phyloP scores from a whole-genome alignment of 2,888 invertebrate species.

The Imbricaverruca yamaguchii region DNA sequence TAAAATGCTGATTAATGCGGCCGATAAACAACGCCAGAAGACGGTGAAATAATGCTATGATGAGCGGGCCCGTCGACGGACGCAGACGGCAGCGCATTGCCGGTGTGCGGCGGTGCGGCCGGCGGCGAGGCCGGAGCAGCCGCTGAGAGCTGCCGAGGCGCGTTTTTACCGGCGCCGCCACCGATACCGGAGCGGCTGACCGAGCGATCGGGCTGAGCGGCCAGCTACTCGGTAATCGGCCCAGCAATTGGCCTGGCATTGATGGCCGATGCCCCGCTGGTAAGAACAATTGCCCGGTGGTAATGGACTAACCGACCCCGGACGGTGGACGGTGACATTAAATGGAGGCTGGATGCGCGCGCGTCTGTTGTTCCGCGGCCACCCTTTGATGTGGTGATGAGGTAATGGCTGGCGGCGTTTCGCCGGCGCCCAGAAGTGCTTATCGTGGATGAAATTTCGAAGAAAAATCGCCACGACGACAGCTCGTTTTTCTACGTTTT shows the following conservation, averaged over 20 bases:
- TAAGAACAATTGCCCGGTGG: constrained; percentile 7
- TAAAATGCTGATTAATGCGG: not conserved
- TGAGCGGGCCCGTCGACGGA: not conserved
- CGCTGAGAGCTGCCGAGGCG: not conserved
- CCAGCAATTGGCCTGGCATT: constrained; percentile 8
- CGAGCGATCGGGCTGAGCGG: not conserved
- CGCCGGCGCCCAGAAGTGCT: not conserved
- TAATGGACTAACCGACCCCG: constrained; percentile 15
- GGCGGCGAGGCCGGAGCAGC: too few species aligned
- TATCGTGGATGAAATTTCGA: not conserved
- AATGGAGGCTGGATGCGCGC: not conserved
- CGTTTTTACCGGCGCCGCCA: not conserved
- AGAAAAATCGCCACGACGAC: constrained; percentile 8
- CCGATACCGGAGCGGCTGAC: not conserved
- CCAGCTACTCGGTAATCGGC: not conserved
- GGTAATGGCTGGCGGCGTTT: not conserved
- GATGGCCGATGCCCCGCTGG: constrained; percentile 15
- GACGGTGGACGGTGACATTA: not conserved
- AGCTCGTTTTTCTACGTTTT: not conserved
- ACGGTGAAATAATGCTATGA: constrained; percentile 12
- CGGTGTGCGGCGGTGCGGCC: not conserved
- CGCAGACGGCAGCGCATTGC: not conserved
- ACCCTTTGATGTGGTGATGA: not conserved
- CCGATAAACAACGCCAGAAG: constrained; percentile 7
- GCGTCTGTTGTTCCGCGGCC: not conserved